These are phyloP conservation scores for Varecia variegata DNA, from an alignment of 2,797 vertebrate genomes.

Conservation along the genomic window DNA sequence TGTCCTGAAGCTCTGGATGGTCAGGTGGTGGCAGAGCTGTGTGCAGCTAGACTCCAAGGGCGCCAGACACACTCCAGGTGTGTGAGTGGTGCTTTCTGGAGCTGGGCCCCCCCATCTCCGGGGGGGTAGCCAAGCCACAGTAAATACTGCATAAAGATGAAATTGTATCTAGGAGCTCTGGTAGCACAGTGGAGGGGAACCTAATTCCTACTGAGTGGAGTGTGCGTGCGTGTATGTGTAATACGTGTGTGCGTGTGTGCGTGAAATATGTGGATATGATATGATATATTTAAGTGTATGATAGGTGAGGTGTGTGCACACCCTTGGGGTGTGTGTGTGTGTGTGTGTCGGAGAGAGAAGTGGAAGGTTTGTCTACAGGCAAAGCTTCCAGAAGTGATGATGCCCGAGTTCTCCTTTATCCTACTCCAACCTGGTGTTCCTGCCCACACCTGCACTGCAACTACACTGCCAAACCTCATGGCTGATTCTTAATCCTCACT, in stretches of 20 bases:
- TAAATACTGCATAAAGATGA: background rate
- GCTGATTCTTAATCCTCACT: background rate
- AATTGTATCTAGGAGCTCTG: background rate
- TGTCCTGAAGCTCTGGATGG: background rate
- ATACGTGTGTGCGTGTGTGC: background rate
- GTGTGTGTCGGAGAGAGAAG: background rate
- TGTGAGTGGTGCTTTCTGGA: background rate
- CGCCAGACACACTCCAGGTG: background rate
- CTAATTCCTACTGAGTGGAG: background rate
- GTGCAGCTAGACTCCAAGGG: background rate
- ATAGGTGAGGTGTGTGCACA: background rate
- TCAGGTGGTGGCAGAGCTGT: background rate
- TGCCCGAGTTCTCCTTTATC: background rate
- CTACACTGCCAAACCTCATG: background rate
- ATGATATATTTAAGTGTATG: background rate
- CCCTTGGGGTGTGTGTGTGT: background rate
- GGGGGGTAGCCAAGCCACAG: accelerated
- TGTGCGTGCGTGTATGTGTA: background rate
- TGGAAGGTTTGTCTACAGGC: background rate
- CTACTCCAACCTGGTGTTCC: background rate
- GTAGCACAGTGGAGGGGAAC: background rate
- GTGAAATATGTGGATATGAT: background rate
- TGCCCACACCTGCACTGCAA: background rate
- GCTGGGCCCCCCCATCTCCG: background rate
- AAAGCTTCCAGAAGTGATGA: background rate